phyloP scores from a whole-genome alignment of 2,888 invertebrate species.

The Rhorus exstirpatorius region DNA sequence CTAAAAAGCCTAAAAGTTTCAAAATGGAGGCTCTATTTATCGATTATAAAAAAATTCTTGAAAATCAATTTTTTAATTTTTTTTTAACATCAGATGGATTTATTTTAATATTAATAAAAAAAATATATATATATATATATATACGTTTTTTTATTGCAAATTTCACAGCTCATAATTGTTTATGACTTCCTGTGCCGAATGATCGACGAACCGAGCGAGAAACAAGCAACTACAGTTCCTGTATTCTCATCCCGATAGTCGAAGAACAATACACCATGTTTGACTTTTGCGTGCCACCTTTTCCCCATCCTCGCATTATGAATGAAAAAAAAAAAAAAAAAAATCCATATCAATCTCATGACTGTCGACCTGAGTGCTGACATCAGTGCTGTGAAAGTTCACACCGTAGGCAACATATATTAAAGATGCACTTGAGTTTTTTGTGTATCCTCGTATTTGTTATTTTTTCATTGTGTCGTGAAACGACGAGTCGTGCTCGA shows the following conservation, averaged over 20 bases:
- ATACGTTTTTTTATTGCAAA: neutral
- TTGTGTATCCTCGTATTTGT: constrained; percentile 24
- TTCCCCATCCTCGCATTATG: neutral
- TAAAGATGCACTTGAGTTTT: constrained; percentile 35
- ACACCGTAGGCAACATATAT: neutral
- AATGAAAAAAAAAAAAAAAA: neutral
- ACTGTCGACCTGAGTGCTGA: neutral
- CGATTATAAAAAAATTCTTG: too few relatives aligned
- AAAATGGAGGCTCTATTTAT: too few relatives aligned
- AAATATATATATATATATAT: neutral
- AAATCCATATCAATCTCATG: neutral
- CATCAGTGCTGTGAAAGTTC: constrained; percentile 41
- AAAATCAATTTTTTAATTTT: too few relatives aligned
- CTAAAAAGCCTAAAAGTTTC: too few relatives aligned
- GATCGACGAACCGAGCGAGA: constrained; percentile 61
- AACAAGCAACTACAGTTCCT: constrained; percentile 38
- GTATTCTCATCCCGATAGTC: constrained; percentile 33
- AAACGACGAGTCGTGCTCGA: neutral
- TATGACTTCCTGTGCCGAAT: constrained; percentile 62
- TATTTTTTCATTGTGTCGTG: constrained; percentile 1
- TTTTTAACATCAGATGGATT: too few relatives aligned
- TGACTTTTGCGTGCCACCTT: constrained; percentile 1
- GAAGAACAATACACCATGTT: constrained; percentile 47
- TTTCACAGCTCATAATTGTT: too few relatives aligned
- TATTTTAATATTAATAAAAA: too few relatives aligned